Evolutionary conservation across 2,888 invertebrate genomes (phyloP), one percentile per base, ranked within the genome.

Genomic region (Chironomus tentans): DNA sequence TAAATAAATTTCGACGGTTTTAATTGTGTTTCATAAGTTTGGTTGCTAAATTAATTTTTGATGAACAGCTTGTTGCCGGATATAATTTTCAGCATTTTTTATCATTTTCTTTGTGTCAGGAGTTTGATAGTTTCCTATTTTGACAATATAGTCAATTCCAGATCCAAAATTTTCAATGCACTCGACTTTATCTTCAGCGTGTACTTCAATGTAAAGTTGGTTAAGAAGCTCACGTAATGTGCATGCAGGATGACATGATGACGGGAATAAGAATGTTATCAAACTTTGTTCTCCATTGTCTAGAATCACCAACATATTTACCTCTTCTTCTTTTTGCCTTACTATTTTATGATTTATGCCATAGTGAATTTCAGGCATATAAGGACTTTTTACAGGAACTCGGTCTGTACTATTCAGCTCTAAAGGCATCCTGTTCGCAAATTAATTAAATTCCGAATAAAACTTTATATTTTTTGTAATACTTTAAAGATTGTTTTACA

Each of bases 221-320:
- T 92, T 92, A 77, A 93, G 84, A 78, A 93, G 88, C 85, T 93
- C 92, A 82, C 92, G 91, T 75, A 93, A 90, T 0, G 92, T 92
- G 82, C 92, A 93, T 78, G 91, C 3, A 24, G 24, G 24, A 24
- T 24, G 3, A 24, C 24, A 91, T 82, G 92, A 92, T 80, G 91
- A 90, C 6, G 93, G 92, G 79, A 92, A 85, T 76, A 92, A 92
- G 81, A 93, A 93, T 12, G 92, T 92, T 76, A 93, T 93, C 77
- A 93, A 85, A 81, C 92, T 88, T 82, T 93, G 93, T 83, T 93
- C 92, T n/a, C 92, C 92, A 78, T 89, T 91, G 79, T 89, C 88
- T 76, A 92, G 84, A 78, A 92, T 88, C 61, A 93, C 91, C 80
- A 93, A 85, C 93, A 93, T 93, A 82, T 91, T 89, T 10, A 92